A percentile compares a stretch with the other conserved stretches of the same genome.
phyloP scores from a whole-genome alignment of 2,888 invertebrate species.

The Sericinus montela region DNA sequence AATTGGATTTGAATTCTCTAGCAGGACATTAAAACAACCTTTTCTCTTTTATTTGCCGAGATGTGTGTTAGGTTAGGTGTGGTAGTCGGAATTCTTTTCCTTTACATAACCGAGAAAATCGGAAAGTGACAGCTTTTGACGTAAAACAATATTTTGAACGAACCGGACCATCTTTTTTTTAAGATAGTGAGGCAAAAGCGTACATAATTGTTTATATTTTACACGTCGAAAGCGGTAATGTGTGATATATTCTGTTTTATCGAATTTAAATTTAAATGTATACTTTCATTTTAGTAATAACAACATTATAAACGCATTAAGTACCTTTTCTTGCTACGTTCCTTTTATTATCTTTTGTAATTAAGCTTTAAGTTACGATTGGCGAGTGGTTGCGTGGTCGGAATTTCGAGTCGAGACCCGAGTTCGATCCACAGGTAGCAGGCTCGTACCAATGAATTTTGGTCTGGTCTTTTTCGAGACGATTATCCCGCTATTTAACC shows the following conservation, averaged over 20 bases:
- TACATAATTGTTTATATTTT: neutral
- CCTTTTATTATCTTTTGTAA: too few species aligned
- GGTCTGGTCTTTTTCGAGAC: too few species aligned
- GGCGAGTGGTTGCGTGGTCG: too few species aligned
- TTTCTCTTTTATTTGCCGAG: slow-evolving; percentile 40
- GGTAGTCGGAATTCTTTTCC: slow-evolving; percentile 29
- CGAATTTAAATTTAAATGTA: neutral
- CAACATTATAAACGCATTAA: too few species aligned
- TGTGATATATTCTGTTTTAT: neutral
- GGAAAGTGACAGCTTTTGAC: slow-evolving; percentile 17
- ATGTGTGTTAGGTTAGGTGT: slow-evolving; percentile 28
- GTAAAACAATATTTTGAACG: slow-evolving; percentile 17
- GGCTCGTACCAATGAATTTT: too few species aligned
- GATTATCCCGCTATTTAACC: too few species aligned
- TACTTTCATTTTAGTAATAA: neutral
- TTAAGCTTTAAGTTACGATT: too few species aligned
- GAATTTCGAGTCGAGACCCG: too few species aligned
- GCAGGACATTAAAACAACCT: slow-evolving; percentile 36
- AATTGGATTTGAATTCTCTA: slow-evolving; percentile 21
- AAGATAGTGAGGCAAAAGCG: neutral
- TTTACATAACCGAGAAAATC: slow-evolving; percentile 34
- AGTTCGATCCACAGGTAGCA: too few species aligned
- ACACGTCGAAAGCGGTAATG: slow-evolving; percentile 10
- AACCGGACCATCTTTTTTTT: slow-evolving; percentile 4
- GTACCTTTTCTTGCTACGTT: too few species aligned